Evolutionary conservation across 2,113 vertebrate genomes (phyloP), one percentile per base, ranked within the genome.

Genomic region (Microcebus griseorufus): DNA sequence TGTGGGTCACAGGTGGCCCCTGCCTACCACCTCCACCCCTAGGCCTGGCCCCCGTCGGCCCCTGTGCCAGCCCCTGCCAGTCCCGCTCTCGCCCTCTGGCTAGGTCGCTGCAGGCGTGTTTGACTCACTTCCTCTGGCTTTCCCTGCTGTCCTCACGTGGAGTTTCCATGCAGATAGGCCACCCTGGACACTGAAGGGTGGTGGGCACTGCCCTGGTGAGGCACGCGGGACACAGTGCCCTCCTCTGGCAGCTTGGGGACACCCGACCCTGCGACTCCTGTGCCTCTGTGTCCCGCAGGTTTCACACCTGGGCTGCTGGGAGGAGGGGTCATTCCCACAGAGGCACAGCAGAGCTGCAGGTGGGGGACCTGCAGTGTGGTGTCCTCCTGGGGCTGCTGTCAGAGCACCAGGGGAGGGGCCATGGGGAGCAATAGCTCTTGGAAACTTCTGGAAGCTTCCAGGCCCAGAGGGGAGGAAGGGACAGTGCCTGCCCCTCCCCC

Each of bases 91-190:
- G 23, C 51, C 13, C 64, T 70, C 55, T 45, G 53, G 85, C 37
- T 75, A 51, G 75, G 20, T 25, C 9, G 17, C 69, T 55, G n/a
- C 73, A 27, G 0, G 76, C 45, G 17, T 34, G 64, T 34, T 23
- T 93, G 90, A 97, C 91, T 96, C 96, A 84, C 42, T 97, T 95
- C 75, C 83, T 83, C 72, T 55, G 29, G 60, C 84, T 78, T 69
- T 64, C 29, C n/a, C 34, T 83, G 58, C 72, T 85, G 20, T 69
- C 55, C 72, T 84, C 65, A 25, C 2, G 2, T 83, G 90, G 88
- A 1, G 1, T 69, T 93, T 81, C 91, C 93, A 64, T 60, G 53
- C 67, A 90, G 0, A 39, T 2, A 3, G 37, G 65, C 67, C 39
- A 69, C 73, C 37, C 58, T 72, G 53, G 55, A 78, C 20, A n/a